Conservation (phyloP, 2,888 invertebrate genomes). For the Hylaea fasciaria region DNA sequence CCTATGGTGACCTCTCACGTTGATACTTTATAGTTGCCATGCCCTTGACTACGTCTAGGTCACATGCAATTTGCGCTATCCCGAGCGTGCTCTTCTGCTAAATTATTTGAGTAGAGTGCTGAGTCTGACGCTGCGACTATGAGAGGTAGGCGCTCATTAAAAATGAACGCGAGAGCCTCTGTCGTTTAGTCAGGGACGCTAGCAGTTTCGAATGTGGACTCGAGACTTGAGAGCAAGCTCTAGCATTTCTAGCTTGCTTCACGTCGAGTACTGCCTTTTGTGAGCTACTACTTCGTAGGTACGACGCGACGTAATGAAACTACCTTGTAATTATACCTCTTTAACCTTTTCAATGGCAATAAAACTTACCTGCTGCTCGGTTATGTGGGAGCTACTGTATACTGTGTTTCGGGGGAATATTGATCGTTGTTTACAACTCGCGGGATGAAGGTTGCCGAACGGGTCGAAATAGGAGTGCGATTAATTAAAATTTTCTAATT, state of each 20-base stretch:
- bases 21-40: constrained; percentile 29
- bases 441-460: constrained; percentile 20
- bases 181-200: constrained; percentile 54
- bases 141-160: constrained; percentile 59
- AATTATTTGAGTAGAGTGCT: constrained; percentile 43
- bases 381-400: constrained; percentile 10
- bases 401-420: constrained; percentile 26
- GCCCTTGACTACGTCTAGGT: constrained; percentile 45
- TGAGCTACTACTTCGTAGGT: background rate
- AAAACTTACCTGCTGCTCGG: constrained; percentile 19
- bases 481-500: constrained; percentile 21
- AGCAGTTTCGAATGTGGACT: constrained; percentile 57
- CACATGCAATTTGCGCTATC: constrained; percentile 36
- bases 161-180: constrained; percentile 54
- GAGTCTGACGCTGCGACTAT: constrained; percentile 33
- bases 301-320: constrained; percentile 11
- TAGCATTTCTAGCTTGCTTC: constrained; percentile 46
- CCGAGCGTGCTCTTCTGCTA: constrained; percentile 31
- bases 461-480: constrained; percentile 1
- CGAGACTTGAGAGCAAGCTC: constrained; percentile 56
- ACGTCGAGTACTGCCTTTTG: constrained; percentile 19
- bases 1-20: constrained; percentile 40
- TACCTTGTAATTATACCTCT: background rate
- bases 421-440: constrained; percentile 24
- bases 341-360: constrained; percentile 8